phyloP scores from a whole-genome alignment of 2,113 vertebrate species.

The Elachura formosa region DNA sequence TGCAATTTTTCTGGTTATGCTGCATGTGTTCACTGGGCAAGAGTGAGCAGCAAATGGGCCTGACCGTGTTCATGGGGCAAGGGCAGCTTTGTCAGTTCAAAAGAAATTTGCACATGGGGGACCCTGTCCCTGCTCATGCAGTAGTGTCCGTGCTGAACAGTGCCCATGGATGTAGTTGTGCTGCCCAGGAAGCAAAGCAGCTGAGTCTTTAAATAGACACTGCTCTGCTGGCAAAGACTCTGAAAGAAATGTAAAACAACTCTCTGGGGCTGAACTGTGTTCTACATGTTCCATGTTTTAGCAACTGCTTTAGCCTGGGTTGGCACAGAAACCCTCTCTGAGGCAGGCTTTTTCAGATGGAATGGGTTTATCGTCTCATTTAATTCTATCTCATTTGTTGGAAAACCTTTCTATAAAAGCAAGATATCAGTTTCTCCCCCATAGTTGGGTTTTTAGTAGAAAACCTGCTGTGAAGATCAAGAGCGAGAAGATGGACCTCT shows the following conservation, averaged over 20 bases:
- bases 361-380: background rate
- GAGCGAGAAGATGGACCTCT: background rate
- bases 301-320: background rate
- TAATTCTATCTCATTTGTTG: background rate
- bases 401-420: background rate
- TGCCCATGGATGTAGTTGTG: background rate
- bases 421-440: background rate
- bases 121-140: background rate
- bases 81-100: background rate
- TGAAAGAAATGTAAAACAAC: background rate
- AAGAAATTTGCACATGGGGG: background rate
- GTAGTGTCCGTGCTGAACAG: rapidly evolving
- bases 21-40: background rate
- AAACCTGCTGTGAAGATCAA: background rate
- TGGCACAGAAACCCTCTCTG: background rate
- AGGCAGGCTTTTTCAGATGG: background rate
- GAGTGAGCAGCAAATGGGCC: background rate
- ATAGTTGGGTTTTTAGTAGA: background rate
- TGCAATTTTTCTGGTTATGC: background rate
- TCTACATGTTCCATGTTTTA: too few relatives aligned
- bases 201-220: background rate
- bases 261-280: background rate
- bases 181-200: background rate
- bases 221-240: background rate
- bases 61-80: background rate